Conservation (phyloP, 2,113 vertebrate genomes). For the Vireo altiloquus region DNA sequence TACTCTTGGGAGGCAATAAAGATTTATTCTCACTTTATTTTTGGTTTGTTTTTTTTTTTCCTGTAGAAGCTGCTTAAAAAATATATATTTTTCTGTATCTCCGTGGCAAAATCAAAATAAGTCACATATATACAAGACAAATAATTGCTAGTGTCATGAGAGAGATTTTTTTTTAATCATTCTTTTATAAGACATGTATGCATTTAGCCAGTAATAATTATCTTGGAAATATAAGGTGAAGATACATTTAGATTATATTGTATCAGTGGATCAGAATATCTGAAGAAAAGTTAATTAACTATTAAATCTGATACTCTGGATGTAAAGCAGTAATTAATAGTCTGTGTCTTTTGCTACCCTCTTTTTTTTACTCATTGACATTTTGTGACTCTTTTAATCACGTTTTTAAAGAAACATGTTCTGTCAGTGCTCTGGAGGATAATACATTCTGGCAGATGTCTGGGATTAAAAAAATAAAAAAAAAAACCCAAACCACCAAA, state of each 20-base stretch:
- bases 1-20: rapidly evolving
- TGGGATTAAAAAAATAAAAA: not conserved
- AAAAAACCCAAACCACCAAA: not conserved
- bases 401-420: slow-evolving; percentile 18
- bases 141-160: not conserved
- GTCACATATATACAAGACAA: not conserved
- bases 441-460: not conserved
- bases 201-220: not conserved
- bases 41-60: too few relatives aligned
- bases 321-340: not conserved
- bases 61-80: not conserved
- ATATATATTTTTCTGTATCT: not conserved
- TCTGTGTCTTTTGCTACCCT: not conserved
- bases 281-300: not conserved
- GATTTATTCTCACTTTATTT: too few relatives aligned
- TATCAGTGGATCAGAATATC: not conserved
- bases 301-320: not conserved
- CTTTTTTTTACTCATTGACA: not conserved
- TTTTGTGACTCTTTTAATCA: slow-evolving; percentile 2
- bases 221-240: not conserved
- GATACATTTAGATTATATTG: not conserved
- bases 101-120: not conserved
- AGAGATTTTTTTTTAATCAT: not conserved
- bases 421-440: not conserved
- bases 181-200: not conserved